A percentile compares a stretch with the other conserved stretches of the same genome.
Evolutionary conservation across 1,140 invertebrate species (phyloP).

Genomic region (Hycleus phaleratus): DNA sequence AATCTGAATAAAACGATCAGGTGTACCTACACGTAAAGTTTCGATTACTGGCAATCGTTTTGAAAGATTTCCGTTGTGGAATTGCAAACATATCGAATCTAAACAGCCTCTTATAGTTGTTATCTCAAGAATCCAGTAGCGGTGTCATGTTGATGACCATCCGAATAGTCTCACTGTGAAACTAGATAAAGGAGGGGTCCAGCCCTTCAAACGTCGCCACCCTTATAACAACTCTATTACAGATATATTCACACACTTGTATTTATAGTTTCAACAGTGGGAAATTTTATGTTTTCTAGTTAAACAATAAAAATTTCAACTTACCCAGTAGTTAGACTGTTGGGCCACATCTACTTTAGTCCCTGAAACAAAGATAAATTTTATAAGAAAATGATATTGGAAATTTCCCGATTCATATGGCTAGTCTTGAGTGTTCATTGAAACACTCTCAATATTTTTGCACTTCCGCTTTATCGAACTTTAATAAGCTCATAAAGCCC

Average conservation of each 20-base stretch:
- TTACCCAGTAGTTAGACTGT: constrained; percentile 40
- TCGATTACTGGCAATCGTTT: too few relatives aligned
- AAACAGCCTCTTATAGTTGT: constrained; percentile 13
- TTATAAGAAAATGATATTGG: background rate
- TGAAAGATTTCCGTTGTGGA: too few relatives aligned
- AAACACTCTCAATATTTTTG: background rate
- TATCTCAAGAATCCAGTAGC: constrained; percentile 13
- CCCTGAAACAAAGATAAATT: constrained; percentile 31
- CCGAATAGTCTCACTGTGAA: constrained; percentile 1
- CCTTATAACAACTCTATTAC: constrained; percentile 24
- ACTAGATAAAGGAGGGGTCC: constrained; percentile 19
- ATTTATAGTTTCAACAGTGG: constrained; percentile 8
- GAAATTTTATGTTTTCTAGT: constrained; percentile 8
- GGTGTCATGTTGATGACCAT: constrained; percentile 8
- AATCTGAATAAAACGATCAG: too few relatives aligned
- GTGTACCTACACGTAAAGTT: too few relatives aligned
- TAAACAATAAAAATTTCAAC: constrained; percentile 9
- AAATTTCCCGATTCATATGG: background rate
- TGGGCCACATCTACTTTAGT: constrained; percentile 39
- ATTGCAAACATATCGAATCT: too few relatives aligned
- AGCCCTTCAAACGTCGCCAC: constrained; percentile 9
- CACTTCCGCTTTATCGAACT: constrained; percentile 11
- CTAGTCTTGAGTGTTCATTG: too few relatives aligned
- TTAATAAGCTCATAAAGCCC: constrained; percentile 5
- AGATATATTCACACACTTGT: constrained; percentile 3